These are phyloP conservation scores for Drosophila parabipectinata DNA, from an alignment of 1,140 invertebrate genomes.

Conservation along the genomic window DNA sequence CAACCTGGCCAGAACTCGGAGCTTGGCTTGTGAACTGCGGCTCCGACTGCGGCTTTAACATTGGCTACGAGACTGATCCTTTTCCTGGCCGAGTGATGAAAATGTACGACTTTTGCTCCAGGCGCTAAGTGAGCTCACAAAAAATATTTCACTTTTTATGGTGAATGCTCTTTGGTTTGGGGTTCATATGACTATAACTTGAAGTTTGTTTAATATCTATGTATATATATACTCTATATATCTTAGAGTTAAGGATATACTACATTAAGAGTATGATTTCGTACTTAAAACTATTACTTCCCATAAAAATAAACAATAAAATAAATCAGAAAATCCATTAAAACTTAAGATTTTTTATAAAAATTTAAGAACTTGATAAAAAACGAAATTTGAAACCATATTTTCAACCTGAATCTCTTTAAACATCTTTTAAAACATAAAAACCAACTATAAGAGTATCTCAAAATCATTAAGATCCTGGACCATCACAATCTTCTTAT, in stretches of 20 bases:
- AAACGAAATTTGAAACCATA: too few relatives aligned
- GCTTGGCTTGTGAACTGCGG: slow-evolving; percentile 38
- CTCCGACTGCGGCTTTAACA: slow-evolving; percentile 15
- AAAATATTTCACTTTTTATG: slow-evolving; percentile 54
- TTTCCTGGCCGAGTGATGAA: slow-evolving; percentile 66
- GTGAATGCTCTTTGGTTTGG: slow-evolving; percentile 17
- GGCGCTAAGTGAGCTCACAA: slow-evolving; percentile 67
- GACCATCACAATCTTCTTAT: slow-evolving; percentile 40
- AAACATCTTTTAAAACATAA: too few relatives aligned
- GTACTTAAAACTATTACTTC: too few relatives aligned
- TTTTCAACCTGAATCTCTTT: too few relatives aligned
- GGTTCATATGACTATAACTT: slow-evolving; percentile 1
- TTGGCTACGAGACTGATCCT: slow-evolving; percentile 43
- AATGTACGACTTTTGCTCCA: slow-evolving; percentile 76
- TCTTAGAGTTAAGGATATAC: too few relatives aligned
- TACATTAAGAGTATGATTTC: too few relatives aligned
- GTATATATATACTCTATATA: too few relatives aligned
- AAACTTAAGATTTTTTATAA: too few relatives aligned
- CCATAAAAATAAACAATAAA: too few relatives aligned
- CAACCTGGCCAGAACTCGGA: slow-evolving; percentile 18
- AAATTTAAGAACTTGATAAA: too few relatives aligned
- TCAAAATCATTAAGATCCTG: too few relatives aligned
- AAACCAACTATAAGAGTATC: slow-evolving; percentile 28
- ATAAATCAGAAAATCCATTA: too few relatives aligned
- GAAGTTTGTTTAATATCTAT: not conserved